Base-by-base conservation (phyloP, 2,797 vertebrate genomes). In the Chelidonichthys spinosus region DNA sequence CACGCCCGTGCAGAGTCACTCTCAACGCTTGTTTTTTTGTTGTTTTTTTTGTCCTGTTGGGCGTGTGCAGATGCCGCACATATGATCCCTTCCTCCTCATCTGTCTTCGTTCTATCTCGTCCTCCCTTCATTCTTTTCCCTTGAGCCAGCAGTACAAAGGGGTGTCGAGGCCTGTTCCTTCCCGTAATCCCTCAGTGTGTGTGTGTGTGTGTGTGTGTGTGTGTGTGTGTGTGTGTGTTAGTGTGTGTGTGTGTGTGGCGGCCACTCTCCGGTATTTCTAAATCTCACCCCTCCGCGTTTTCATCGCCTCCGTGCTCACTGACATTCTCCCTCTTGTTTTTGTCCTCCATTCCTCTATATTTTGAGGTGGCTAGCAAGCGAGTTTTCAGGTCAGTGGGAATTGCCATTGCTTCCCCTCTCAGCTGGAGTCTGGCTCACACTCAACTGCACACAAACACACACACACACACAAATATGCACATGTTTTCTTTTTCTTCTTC, bases 331-430 rank as follows among this genome's bases (percentile, higher is more conserved):
- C 17, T 74, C 50, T 73, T 65, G 64, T 63, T 40, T 47, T 46
- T 35, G 11, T 2, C 7, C 17, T 11, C n/a, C 7, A 4, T 60
- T 44, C 54, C 61, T 72, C 49, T 76, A 6, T 77, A 42, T 84
- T 87, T 87, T 81, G 81, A 87, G 85, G 82, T 90, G 76, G 76
- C 76, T 83, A 56, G 72, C 74, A 47, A 74, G 74, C 87, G 67
- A 64, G 83, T 89, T 92, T 93, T 91, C 91, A 91, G 92, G 92
- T 92, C 92, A 91, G 78, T 88, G 87, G 85, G 89, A 90, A 92
- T 91, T 64, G 85, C 85, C 85, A 88, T 87, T 82, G 84, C 90
- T 78, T 85, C 82, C 84, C 84, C 61, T 88, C 90, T 89, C 91
- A 90, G 87, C 87, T 85, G 85, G 84, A 87, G 89, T 76, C 88